phyloP scores from a whole-genome alignment of 2,113 vertebrate species.

The Eurystomus gularis region DNA sequence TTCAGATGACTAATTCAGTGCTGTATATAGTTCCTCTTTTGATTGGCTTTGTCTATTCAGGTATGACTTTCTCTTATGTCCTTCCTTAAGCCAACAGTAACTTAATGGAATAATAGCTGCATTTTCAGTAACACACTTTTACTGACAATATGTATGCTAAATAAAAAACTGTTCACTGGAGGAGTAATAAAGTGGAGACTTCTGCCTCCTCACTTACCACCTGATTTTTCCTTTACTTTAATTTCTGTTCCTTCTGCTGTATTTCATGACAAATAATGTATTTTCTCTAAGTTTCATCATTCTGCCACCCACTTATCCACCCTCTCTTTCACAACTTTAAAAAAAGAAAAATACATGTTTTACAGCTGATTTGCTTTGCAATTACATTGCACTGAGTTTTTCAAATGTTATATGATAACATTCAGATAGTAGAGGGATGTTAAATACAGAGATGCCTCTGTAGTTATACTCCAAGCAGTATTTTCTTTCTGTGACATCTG shows the following conservation, averaged over 20 bases:
- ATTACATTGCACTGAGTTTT: slow-evolving; percentile 1
- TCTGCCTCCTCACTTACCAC: slow-evolving; percentile 47
- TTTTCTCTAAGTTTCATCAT: slow-evolving; percentile 48
- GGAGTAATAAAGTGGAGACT: slow-evolving; percentile 37
- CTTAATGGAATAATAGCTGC: slow-evolving; percentile 42
- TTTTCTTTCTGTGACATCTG: background rate
- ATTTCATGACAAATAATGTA: slow-evolving; percentile 51
- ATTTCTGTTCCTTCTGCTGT: slow-evolving; percentile 45
- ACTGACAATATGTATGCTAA: slow-evolving; percentile 6
- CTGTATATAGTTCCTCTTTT: background rate
- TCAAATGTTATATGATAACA: slow-evolving; percentile 15
- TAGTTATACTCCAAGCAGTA: background rate
- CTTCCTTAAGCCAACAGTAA: background rate
- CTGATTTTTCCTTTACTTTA: background rate
- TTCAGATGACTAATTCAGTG: background rate
- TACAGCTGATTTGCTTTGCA: slow-evolving; percentile 39
- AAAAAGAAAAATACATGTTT: slow-evolving; percentile 56
- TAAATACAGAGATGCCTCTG: background rate
- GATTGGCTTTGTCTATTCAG: background rate
- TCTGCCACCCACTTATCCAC: slow-evolving; percentile 63
- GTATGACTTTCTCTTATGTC: background rate
- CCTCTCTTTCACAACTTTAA: slow-evolving; percentile 66
- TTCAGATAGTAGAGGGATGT: background rate
- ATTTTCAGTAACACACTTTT: slow-evolving; percentile 11
- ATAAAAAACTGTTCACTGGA: slow-evolving; percentile 1